Percentiles rank a stretch among this genome's conserved stretches.
Conservation (phyloP, 1,140 invertebrate genomes). For the Gryllus bimaculatus region DNA sequence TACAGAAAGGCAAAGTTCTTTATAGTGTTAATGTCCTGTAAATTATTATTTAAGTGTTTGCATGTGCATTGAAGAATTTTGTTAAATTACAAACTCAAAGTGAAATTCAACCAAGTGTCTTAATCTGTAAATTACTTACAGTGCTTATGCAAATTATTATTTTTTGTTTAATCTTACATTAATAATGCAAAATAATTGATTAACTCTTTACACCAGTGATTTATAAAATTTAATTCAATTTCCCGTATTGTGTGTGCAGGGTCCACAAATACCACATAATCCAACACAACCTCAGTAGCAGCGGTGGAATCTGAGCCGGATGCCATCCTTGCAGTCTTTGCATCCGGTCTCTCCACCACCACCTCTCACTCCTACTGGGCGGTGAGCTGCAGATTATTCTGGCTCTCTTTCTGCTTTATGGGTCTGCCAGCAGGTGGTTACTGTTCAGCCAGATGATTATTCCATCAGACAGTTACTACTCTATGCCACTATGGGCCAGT, state of each 20-base stretch:
- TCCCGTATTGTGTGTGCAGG: neutral
- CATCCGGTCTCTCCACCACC: neutral
- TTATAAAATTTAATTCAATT: neutral
- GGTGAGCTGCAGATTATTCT: neutral
- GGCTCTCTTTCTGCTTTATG: neutral
- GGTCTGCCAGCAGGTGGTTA: neutral
- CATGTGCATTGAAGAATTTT: no score
- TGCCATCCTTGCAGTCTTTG: neutral
- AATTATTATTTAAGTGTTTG: no score
- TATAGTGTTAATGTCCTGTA: no score
- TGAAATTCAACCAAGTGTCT: no score
- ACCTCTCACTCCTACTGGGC: neutral
- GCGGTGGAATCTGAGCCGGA: slow-evolving; percentile 8
- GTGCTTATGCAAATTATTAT: no score
- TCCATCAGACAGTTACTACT: neutral
- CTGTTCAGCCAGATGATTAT: neutral
- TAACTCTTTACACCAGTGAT: neutral
- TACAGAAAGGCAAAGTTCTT: no score
- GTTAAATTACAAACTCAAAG: no score
- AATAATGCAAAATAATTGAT: neutral
- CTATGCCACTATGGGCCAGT: neutral
- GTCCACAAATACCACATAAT: slow-evolving; percentile 16
- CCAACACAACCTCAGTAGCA: slow-evolving; percentile 18
- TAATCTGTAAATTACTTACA: no score
- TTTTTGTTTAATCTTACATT: neutral